Base-by-base conservation (phyloP, 2,888 invertebrate genomes). In the Muschampia plurimacula region DNA sequence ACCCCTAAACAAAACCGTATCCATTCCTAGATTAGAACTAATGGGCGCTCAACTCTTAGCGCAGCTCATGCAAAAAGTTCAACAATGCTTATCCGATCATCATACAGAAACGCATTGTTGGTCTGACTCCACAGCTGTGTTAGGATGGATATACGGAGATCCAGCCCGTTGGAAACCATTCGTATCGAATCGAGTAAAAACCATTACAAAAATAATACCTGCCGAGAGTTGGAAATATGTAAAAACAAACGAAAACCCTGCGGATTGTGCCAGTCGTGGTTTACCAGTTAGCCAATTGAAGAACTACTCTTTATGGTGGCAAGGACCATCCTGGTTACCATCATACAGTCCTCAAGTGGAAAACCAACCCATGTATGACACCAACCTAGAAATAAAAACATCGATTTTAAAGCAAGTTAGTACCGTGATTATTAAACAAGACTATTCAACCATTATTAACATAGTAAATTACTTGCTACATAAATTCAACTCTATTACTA, bases 221-320 rank as follows among this genome's bases (percentile, higher is more conserved):
- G 8, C 74, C 32, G 13, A 22, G 6, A 49, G 41, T 28, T 72
- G 74, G 72, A 49, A 66, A n/a, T 74, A 74, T 32, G 67, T 78
- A 9, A 73, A 72, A 39, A 75, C 77, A 10, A 67, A 41, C 3
- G 74, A 77, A 13, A 78, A 78, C n/a, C 74, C 76, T 3, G 76
- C 78, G 3, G 77, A 78, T 49, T 73, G 75, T 46, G 76, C 75
- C 0, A 76, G 74, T 52, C 63, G 76, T 32, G 78, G 78, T 5
- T 13, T 76, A 8, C 28, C 65, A 10, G 41, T 60, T 7, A 15
- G 63, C 6, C 72, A 76, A 36, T 52, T 76, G 9, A 39, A 55
- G 60, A 75, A 64, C 8, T 55, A 67, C 39, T 13, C 10, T 5
- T n/a, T 67, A 12, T 67, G 55, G 36, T 67, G 67, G 67, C 52